Base-by-base conservation (phyloP, 2,113 vertebrate genomes). In the Glaucomys volans region DNA sequence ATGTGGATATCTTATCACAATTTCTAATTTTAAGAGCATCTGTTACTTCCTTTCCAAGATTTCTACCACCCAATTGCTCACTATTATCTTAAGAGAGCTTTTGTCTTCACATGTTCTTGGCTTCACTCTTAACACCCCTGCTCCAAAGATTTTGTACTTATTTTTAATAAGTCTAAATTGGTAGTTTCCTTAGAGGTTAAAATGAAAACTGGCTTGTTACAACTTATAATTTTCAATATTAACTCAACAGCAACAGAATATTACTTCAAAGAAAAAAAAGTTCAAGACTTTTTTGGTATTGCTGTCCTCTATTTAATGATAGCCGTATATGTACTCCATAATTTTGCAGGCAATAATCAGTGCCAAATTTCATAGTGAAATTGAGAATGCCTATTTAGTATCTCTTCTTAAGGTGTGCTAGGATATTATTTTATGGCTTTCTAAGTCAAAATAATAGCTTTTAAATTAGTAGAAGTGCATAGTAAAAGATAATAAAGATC, bases 21-120 rank as follows among this genome's bases (percentile, higher is more conserved):
- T 92, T 96, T 97, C 89, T 92, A 96, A 95, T 97, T 94, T 97
- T 97, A 81, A 92, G 52, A 94, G n/a, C 87, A 84, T 96, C 81
- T 86, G 74, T 87, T 91, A 67, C 79, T 95, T 94, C 28, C 79
- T 95, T 92, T 28, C 10, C 16, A 93, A 59, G 88, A 35, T 57
- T 96, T 84, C 94, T 87, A 74, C 93, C 47, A 91, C 74, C 54
- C 13, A 59, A 5, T 96, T n/a, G 67, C 69, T 95, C 74, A 93
- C 62, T 91, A 6, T 81, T 89, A 87, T 74, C 37, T 30, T 90
- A 54, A 94, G 47, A 93, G 69, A 52, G 50, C 32, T 90, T 90
- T 75, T 72, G 18, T 75, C 42, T 75, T 93, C 22, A 40, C 59
- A 35, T 50, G 16, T 90, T 92, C 71, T 76, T 35, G 52, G 54